Percentiles rank a stretch among this genome's conserved stretches.
phyloP scores from a whole-genome alignment of 2,113 vertebrate genomes.

The Zeus faber region DNA sequence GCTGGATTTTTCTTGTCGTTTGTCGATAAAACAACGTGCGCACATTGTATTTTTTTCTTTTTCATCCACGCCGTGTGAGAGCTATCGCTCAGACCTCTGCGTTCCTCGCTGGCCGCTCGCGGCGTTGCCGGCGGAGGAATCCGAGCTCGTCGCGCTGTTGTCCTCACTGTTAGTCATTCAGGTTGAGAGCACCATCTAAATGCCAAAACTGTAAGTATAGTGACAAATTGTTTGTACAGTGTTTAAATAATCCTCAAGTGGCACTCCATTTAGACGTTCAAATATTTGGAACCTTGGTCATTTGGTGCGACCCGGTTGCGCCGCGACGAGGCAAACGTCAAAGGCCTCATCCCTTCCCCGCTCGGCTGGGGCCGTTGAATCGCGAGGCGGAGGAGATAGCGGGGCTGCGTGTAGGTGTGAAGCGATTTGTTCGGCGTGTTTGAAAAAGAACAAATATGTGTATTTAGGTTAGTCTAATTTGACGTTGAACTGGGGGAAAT shows the following conservation, averaged over 20 bases:
- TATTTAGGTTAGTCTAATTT: slow-evolving; percentile 24
- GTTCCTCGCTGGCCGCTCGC: too few relatives aligned
- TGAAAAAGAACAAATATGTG: slow-evolving; percentile 1
- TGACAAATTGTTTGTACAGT: slow-evolving; percentile 33
- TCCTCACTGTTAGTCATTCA: too few relatives aligned
- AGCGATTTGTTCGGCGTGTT: neutral
- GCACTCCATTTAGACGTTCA: slow-evolving; percentile 25
- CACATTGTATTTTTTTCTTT: too few relatives aligned
- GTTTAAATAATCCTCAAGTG: slow-evolving; percentile 35
- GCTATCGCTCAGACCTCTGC: too few relatives aligned
- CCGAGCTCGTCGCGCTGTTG: too few relatives aligned
- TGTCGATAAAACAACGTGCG: too few relatives aligned
- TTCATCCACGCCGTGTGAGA: too few relatives aligned
- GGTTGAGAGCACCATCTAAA: slow-evolving; percentile 19
- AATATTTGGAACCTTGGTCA: slow-evolving; percentile 40
- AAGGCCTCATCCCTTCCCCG: too few relatives aligned
- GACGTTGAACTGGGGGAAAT: slow-evolving; percentile 14
- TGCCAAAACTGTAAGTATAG: slow-evolving; percentile 18
- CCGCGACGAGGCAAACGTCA: slow-evolving; percentile 1
- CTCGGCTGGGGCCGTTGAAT: slow-evolving; percentile 9
- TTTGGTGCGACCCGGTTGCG: neutral
- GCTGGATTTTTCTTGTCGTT: too few relatives aligned
- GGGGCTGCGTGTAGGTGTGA: slow-evolving; percentile 8
- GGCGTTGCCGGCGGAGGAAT: too few relatives aligned
- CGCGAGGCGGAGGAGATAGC: slow-evolving; percentile 4